Evolutionary conservation across 2,888 invertebrate genomes (phyloP).

Genomic region (Callinectes sapidus): DNA sequence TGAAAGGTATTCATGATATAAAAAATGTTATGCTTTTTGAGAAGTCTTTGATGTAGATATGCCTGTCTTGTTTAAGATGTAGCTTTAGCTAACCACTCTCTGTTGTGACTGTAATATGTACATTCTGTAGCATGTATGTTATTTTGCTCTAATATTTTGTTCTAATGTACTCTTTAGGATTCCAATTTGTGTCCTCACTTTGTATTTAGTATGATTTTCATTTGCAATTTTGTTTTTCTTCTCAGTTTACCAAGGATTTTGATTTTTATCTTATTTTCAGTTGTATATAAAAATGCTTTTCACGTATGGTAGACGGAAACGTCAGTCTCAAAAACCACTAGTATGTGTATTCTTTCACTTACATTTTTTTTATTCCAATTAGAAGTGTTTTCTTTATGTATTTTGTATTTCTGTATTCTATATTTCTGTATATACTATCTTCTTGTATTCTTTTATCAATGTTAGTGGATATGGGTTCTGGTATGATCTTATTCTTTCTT

Average conservation of each 20-base stretch:
- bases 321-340: background rate
- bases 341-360: slow-evolving; percentile 16
- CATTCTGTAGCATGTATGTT: background rate
- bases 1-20: background rate
- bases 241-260: background rate
- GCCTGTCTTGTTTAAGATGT: background rate
- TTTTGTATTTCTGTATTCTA: background rate
- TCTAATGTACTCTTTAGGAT: background rate
- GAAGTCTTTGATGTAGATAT: background rate
- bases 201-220: background rate
- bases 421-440: background rate
- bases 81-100: background rate
- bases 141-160: background rate
- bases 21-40: background rate
- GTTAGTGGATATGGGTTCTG: background rate
- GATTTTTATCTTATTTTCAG: background rate
- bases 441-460: background rate
- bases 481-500: background rate
- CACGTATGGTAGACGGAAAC: background rate
- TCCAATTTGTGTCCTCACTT: background rate
- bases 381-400: background rate
- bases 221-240: background rate
- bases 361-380: background rate
- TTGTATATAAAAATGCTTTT: slow-evolving; percentile 24
- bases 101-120: background rate